phyloP scores from a whole-genome alignment of 2,113 vertebrate species.

The Chrysemys picta region DNA sequence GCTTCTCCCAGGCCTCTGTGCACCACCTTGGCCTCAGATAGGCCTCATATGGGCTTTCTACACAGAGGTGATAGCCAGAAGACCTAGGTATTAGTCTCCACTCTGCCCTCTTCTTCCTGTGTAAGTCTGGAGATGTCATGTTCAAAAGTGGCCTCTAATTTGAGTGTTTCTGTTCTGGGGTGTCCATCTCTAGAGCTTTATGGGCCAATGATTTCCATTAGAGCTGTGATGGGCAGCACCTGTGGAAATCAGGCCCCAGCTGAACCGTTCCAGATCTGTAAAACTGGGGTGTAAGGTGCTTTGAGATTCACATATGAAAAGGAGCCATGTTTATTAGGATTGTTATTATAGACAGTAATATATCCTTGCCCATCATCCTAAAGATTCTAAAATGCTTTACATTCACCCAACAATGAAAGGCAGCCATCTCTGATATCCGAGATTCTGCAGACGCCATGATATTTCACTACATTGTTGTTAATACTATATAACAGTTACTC shows the following conservation, averaged over 20 bases:
- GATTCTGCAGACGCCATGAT: not conserved
- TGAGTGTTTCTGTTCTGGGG: not conserved
- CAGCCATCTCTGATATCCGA: not conserved
- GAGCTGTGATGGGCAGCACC: not conserved
- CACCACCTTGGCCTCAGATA: not conserved
- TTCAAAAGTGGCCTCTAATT: not conserved
- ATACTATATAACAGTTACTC: not conserved
- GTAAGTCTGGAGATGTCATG: not conserved
- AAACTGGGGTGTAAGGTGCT: not conserved
- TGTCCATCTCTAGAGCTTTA: not conserved
- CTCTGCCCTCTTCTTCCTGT: not conserved
- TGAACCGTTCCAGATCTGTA: not conserved
- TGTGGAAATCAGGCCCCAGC: not conserved
- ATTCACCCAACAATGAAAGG: not conserved
- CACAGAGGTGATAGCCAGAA: not conserved
- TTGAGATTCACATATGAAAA: not conserved
- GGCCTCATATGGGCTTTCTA: not conserved
- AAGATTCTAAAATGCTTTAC: not conserved
- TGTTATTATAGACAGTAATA: not conserved
- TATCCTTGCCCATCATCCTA: not conserved
- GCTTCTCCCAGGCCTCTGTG: not conserved
- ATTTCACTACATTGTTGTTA: not conserved
- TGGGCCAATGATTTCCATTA: not conserved
- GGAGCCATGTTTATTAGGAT: not conserved
- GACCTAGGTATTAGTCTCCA: not conserved